Base-by-base conservation (phyloP, 2,797 vertebrate species). In the Phalanger gymnotis region DNA sequence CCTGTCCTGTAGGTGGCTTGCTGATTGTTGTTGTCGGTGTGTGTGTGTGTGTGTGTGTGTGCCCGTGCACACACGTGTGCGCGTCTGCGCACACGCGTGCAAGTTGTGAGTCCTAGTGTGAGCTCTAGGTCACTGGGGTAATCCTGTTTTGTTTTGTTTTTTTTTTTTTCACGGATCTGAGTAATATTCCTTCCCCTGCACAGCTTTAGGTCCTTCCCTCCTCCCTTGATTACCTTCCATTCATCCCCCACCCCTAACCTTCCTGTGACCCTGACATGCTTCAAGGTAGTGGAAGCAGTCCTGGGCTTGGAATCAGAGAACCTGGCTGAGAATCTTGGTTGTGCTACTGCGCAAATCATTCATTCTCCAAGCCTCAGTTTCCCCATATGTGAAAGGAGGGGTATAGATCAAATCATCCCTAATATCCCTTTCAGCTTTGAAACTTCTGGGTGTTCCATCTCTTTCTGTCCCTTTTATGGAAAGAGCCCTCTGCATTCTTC, bases 211-310 rank as follows among this genome's bases (percentile, higher is more conserved):
- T 57, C 56, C 7, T 10, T 2, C 25, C 3, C 12, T 11, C 30
- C 3, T 0, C 10, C 57, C 9, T 30, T 30, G 12, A 10, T n/a
- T 73, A 73, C 4, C n/a, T 5, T 40, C 34, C 34, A 40, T 40
- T 73, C 61, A 73, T 30, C 30, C 58, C 11, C 2, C 14, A 16
- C 13, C 14, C 61, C 34, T 5, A 66, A 66, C 34, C 34, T 66
- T 66, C 34, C 16, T n/a, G 34, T 66, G 61, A 66, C 5, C 4
- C 34, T 66, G 12, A 73, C 34, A 57, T 81, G 19, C n/a, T 14
- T 81, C n/a, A 40, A 25, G n/a, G n/a, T 40, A 40, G 19, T 40
- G 7, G 6, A 92, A 2, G 0, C 0, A 94, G 96, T 94, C 87
- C 9, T 6, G 10, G 90, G 31, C 0, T 0, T 14, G 56, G 0